These are phyloP conservation scores for Pipra filicauda DNA, from an alignment of 2,113 vertebrate genomes.

Conservation along the genomic window DNA sequence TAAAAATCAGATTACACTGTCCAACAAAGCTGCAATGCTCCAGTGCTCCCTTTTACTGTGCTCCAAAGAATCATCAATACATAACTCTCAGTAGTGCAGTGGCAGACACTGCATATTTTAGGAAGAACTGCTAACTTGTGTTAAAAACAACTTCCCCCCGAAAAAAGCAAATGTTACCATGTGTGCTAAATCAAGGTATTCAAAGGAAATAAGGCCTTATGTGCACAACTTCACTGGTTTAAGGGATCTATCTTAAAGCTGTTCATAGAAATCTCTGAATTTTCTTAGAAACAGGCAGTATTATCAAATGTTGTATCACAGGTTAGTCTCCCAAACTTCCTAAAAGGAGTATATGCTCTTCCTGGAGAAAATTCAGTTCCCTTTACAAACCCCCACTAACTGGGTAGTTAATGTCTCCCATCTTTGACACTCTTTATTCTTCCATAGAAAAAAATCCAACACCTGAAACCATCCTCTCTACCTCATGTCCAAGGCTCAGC, in stretches of 20 bases:
- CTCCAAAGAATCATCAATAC: background rate
- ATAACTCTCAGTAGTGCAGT: background rate
- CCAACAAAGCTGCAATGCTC: background rate
- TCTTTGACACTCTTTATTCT: background rate
- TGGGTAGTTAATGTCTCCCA: background rate
- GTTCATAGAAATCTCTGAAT: background rate
- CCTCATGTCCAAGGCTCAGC: background rate
- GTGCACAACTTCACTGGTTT: background rate
- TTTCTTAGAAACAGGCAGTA: background rate
- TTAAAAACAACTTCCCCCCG: background rate
- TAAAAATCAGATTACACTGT: background rate
- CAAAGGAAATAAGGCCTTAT: background rate
- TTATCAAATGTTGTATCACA: background rate
- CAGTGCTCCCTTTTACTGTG: background rate
- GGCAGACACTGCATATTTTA: background rate
- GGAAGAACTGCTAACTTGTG: background rate
- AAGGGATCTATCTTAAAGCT: background rate
- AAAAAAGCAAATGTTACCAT: background rate
- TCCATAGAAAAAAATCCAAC: background rate
- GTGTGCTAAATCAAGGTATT: background rate
- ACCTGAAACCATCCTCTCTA: background rate
- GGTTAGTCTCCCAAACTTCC: background rate
- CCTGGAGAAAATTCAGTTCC: background rate
- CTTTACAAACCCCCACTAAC: background rate
- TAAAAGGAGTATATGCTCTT: background rate